These are phyloP conservation scores for Pseudopleuronectes americanus DNA, from an alignment of 2,797 vertebrate species.

Conservation along the genomic window DNA sequence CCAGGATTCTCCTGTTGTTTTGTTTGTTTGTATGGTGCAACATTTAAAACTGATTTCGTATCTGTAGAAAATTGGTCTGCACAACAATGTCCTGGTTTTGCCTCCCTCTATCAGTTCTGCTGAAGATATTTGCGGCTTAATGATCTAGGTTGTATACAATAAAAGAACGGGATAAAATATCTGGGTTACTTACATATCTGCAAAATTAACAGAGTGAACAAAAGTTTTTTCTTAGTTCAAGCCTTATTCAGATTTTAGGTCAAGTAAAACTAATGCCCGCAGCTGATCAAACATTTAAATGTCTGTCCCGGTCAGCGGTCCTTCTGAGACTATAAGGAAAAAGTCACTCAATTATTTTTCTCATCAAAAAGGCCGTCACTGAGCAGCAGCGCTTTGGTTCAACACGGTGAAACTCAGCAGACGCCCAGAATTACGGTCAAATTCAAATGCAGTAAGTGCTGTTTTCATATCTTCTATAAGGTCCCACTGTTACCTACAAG, in stretches of 20 bases:
- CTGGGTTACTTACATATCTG: conserved; percentile 66
- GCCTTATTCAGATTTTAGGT: conserved; percentile 61
- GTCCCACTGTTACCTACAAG: conserved; percentile 53
- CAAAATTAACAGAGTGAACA: conserved; percentile 46
- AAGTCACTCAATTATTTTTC: conserved; percentile 45
- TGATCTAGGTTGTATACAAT: conserved; percentile 76
- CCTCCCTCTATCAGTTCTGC: conserved; percentile 64
- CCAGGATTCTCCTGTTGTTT: conserved; percentile 77
- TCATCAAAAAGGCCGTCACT: conserved; percentile 45
- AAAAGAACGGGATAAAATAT: conserved; percentile 74
- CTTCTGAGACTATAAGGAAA: conserved; percentile 51
- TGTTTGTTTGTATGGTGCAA: conserved; percentile 75
- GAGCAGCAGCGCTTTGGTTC: conserved; percentile 20
- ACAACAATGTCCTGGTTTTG: conserved; percentile 77
- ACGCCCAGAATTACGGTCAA: conserved; percentile 25
- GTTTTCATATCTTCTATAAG: conserved; percentile 41
- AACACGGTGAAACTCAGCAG: conserved; percentile 27
- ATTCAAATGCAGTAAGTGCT: conserved; percentile 47
- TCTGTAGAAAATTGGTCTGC: conserved; percentile 69
- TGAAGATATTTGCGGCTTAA: conserved; percentile 77
- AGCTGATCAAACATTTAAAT: conserved; percentile 72
- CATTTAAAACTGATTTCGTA: conserved; percentile 70
- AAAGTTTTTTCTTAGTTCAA: conserved; percentile 29
- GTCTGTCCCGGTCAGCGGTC: conserved; percentile 52
- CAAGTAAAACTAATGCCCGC: conserved; percentile 50